Percentiles rank a stretch among this genome's conserved stretches.
phyloP scores from a whole-genome alignment of 2,888 invertebrate genomes.

The Phlogophora meticulosa region DNA sequence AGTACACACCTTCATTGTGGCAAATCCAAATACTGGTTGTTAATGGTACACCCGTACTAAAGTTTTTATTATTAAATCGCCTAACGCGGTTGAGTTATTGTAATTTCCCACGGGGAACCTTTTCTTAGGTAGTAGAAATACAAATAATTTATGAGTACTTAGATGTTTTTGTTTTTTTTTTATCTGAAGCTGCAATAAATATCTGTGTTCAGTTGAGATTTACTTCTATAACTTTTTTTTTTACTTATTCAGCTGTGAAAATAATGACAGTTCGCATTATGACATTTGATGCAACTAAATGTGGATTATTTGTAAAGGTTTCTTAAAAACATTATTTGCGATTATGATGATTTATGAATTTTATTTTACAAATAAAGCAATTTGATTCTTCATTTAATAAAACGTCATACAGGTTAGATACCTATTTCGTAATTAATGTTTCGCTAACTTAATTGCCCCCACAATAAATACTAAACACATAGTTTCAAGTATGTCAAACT shows the following conservation, averaged over 20 bases:
- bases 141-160: constrained; percentile 33
- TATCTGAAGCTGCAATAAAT: constrained; percentile 1
- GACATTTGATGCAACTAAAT: background rate
- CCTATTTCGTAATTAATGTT: background rate
- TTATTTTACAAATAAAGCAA: no score
- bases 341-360: no score
- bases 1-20: background rate
- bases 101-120: constrained; percentile 61
- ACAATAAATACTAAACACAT: background rate
- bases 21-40: background rate
- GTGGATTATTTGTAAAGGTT: background rate
- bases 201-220: background rate
- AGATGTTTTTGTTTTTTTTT: constrained; percentile 41
- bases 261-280: background rate
- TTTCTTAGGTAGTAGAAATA: constrained; percentile 45
- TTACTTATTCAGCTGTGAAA: background rate
- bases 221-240: background rate
- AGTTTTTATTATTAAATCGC: constrained; percentile 48
- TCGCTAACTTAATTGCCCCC: no score
- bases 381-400: no score
- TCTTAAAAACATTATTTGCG: no score
- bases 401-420: no score
- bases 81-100: constrained; percentile 48
- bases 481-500: background rate
- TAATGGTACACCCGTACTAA: background rate